Conservation (phyloP, 1,140 invertebrate genomes). For the Maniola jurtina region DNA sequence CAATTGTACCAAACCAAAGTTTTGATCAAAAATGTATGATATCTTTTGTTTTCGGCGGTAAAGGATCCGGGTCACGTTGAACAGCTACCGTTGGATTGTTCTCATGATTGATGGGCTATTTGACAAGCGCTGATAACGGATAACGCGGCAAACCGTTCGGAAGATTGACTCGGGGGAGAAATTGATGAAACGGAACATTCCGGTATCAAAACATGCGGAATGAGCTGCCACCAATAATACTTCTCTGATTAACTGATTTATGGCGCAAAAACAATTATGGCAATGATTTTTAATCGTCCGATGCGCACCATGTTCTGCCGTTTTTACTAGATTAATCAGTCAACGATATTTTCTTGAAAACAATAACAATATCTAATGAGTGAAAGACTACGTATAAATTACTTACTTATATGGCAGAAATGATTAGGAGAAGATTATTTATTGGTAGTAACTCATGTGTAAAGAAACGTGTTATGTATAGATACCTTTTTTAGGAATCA, state of each 20-base stretch:
- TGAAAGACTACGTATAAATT: constrained; percentile 8
- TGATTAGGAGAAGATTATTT: constrained; percentile 22
- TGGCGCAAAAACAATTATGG: constrained; percentile 23
- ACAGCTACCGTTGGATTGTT: constrained; percentile 49
- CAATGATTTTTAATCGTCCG: constrained; percentile 25
- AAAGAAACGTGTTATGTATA: constrained; percentile 31
- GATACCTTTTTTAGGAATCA: constrained; percentile 98
- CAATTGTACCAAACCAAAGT: constrained; percentile 45
- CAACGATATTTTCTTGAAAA: constrained; percentile 17
- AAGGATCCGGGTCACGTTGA: constrained; percentile 54
- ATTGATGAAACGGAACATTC: constrained; percentile 55
- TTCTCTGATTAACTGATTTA: constrained; percentile 23
- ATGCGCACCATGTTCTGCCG: constrained; percentile 7
- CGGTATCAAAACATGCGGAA: constrained; percentile 53
- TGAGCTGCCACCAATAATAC: constrained; percentile 46
- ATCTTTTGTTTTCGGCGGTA: constrained; percentile 55
- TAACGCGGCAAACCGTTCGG: constrained; percentile 59
- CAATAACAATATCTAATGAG: constrained; percentile 13
- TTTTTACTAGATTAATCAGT: constrained; percentile 22
- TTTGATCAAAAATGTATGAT: constrained; percentile 48
- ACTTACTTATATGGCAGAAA: constrained; percentile 19
- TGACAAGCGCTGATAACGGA: constrained; percentile 61
- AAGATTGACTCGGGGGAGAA: constrained; percentile 64
- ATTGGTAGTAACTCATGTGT: constrained; percentile 30
- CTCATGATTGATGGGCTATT: constrained; percentile 68